phyloP scores from a whole-genome alignment of 2,113 vertebrate species.

The Seriola aureovittata region DNA sequence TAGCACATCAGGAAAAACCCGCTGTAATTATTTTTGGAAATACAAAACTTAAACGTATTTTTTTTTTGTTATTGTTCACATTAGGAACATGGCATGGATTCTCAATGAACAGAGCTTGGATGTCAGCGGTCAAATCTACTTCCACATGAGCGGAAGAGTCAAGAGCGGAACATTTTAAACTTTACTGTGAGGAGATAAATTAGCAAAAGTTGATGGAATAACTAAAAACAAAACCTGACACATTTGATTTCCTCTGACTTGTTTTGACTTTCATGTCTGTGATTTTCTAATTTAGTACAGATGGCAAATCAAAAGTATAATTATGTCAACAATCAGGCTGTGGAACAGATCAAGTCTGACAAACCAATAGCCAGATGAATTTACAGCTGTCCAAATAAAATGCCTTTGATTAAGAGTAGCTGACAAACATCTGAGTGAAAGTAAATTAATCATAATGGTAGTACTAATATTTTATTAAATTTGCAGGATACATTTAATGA shows the following conservation, averaged over 20 bases:
- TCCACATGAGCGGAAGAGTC: too few species aligned
- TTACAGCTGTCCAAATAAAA: not conserved
- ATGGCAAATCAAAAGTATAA: slow-evolving; percentile 7
- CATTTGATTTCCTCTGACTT: not conserved
- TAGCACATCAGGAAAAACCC: too few species aligned
- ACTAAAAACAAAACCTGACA: not conserved
- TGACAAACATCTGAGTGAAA: not conserved
- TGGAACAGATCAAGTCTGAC: not conserved
- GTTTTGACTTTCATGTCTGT: not conserved
- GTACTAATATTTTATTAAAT: too few species aligned
- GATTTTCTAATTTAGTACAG: not conserved
- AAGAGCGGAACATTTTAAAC: too few species aligned
- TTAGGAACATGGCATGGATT: too few species aligned
- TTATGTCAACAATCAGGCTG: not conserved
- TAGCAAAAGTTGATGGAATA: not conserved
- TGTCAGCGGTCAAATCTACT: too few species aligned
- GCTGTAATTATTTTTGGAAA: too few species aligned
- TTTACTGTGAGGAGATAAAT: too few species aligned
- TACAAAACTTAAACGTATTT: too few species aligned
- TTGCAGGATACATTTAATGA: not conserved
- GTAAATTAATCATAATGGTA: not conserved
- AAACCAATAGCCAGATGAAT: not conserved
- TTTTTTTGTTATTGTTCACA: too few species aligned
- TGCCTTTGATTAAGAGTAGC: not conserved
- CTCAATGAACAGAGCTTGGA: too few species aligned